Base-by-base conservation (phyloP, 1,140 invertebrate genomes). In the Drosophila trapezifrons region DNA sequence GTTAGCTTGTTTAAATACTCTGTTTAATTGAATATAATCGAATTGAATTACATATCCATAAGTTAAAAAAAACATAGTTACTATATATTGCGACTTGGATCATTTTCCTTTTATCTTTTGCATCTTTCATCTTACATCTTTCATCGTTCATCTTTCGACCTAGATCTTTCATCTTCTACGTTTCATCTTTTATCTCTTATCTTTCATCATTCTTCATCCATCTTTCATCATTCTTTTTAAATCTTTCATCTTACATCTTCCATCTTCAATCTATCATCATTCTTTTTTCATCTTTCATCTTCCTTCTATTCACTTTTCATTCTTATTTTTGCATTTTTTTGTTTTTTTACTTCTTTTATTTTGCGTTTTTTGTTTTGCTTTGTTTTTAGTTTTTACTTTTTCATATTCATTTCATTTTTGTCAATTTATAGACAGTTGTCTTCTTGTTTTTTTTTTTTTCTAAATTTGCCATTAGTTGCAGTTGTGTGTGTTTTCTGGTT, bases 11-110 rank as follows among this genome's bases (percentile, higher is more conserved):
- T 65, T 86, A 42, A 82, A 77, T 87, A 87, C 79, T 80, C 59
- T 65, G 83, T 82, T 84, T 60, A 87, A 79, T 87, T 82, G 64
- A 86, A 85, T 78, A 66, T 73, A 84, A 81, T 85, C 52, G 63
- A 76, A 74, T 74, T 74, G 69, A 74, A 74, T 74, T 74, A 74
- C 70, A 76, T 76, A 56, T 78, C 57, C 79, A 74, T 78, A 78
- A 60, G 56, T 56, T 57, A 42, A 59, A 69, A 77, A 71, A 78
- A 75, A 46, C 43, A 67, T 63, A 81, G 72, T 76, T 76, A 72
- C 78, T 65, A 51, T 55, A 67, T 77, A 58, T 62, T 77, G 74
- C 74, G 65, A 85, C 51, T 80, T 82, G 72, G 71, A 72, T 75
- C 64, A 49, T 66, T 62, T 60, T 70, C 38, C 54, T 40, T 62